These are phyloP conservation scores for Heliconius aoede DNA, from an alignment of 2,888 invertebrate species.

Conservation along the genomic window DNA sequence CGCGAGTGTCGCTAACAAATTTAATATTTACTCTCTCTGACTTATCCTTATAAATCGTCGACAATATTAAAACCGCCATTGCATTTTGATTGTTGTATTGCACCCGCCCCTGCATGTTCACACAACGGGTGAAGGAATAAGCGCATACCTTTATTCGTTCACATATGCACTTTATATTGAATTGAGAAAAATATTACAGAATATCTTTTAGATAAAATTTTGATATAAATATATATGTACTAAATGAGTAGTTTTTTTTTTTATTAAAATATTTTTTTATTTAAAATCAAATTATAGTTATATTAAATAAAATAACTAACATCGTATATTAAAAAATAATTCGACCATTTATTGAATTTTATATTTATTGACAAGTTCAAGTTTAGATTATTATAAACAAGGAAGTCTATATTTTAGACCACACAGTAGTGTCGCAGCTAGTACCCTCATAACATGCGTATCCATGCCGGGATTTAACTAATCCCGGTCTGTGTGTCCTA, in stretches of 20 bases:
- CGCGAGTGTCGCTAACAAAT: conserved; percentile 81
- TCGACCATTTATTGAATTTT: background rate
- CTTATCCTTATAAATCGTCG: conserved; percentile 83
- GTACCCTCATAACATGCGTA: conserved; percentile 68
- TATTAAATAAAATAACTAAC: background rate
- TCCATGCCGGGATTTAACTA: conserved; percentile 76
- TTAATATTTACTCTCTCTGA: conserved; percentile 81
- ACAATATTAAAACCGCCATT: conserved; percentile 83
- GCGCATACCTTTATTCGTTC: conserved; percentile 19
- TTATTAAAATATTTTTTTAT: background rate
- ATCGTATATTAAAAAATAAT: background rate
- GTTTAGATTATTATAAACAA: background rate
- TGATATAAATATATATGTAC: background rate
- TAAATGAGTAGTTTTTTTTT: background rate
- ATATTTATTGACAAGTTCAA: background rate
- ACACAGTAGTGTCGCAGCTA: conserved; percentile 43
- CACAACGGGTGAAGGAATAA: conserved; percentile 54
- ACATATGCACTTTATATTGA: background rate
- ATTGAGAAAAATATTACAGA: background rate
- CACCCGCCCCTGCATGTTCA: conserved; percentile 64
- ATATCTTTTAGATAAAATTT: background rate
- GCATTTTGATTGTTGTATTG: conserved; percentile 76
- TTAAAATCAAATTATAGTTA: background rate
- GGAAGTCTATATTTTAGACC: conserved; percentile 50
- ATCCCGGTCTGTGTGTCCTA: conserved; percentile 70